Conservation (phyloP, 2,888 invertebrate species). For the Baronia brevicornis region DNA sequence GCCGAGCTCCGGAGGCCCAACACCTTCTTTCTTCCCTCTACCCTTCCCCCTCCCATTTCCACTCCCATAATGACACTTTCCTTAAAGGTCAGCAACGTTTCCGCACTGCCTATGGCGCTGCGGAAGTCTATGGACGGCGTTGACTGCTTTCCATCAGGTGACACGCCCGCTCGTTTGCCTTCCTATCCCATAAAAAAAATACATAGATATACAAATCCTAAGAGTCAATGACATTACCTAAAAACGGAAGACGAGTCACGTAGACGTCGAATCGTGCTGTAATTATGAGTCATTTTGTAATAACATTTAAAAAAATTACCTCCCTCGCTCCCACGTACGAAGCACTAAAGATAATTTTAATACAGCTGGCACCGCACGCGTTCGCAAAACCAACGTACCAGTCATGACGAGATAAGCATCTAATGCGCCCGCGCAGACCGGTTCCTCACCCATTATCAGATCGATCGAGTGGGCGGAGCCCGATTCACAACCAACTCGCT, state of each 20-base stretch:
- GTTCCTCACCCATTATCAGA: slow-evolving; percentile 56
- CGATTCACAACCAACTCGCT: slow-evolving; percentile 34
- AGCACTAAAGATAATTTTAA: slow-evolving; percentile 66
- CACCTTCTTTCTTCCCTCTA: no score
- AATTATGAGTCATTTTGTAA: slow-evolving; percentile 38
- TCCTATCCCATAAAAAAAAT: neutral
- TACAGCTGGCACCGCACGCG: slow-evolving; percentile 48
- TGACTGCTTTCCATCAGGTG: no score
- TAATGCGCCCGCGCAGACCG: slow-evolving; percentile 46
- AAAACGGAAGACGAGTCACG: slow-evolving; percentile 11
- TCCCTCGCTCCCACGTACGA: slow-evolving; percentile 49
- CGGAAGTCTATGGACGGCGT: no score
- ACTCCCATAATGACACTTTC: no score
- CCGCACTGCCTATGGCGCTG: no score
- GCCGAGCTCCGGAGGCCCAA: no score
- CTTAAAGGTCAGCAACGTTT: no score
- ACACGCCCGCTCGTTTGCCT: no score
- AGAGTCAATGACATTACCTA: neutral
- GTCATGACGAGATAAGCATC: slow-evolving; percentile 53
- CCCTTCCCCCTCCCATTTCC: no score
- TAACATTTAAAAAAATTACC: slow-evolving; percentile 42
- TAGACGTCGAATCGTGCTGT: slow-evolving; percentile 5
- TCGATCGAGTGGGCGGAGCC: slow-evolving; percentile 63
- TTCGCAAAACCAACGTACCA: slow-evolving; percentile 41
- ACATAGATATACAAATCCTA: neutral